Evolutionary conservation across 2,888 invertebrate genomes (phyloP), one percentile per base, ranked within the genome.

Genomic region (Drosophila paramelanica): DNA sequence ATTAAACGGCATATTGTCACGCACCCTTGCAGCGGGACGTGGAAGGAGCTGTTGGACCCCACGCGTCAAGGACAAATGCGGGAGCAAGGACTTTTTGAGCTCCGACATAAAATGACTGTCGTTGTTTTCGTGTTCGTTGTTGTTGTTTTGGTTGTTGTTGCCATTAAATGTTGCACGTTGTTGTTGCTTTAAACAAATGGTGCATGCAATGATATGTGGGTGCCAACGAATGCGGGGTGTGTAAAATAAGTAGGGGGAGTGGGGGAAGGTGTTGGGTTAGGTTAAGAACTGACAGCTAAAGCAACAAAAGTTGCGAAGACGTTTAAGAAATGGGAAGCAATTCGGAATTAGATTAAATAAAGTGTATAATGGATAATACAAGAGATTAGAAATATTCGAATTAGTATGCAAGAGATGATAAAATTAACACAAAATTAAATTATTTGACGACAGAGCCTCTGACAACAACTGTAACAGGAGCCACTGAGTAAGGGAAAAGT

Each of bases 1-100:
- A 84, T 84, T 84, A 84, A 84, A 84, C 88, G 89, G 73, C 83
- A 84, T 89, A 84, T 87, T 84, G 89, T 84, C 83, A 84, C 83
- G 83, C 83, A 75, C 78, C 67, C 82, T 59, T 81, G 85, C 72
- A 72, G 55, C 74, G 51, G 67, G 55, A 49, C 25, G 41, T 8
- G 14, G 4, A 17, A 27, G 39, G 31, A 42, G 38, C 46, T 25
- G 23, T 41, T 36, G 45, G 46, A 57, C 52, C 38, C 59, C 23
- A 36, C 39, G 50, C 59, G 56, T 67, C 65, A 73, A 73, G 69
- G 80, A 67, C 66, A 58, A 62, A 49, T 51, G 71, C 59, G 39
- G 41, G 41, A 17, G 55, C 65, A 50, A 62, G 50, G 60, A 62
- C 66, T 45, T 51, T 61, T 55, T 45, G 33, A 43, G 62, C 50